Conservation (phyloP, 2,888 invertebrate species). For the Cephus runcator region DNA sequence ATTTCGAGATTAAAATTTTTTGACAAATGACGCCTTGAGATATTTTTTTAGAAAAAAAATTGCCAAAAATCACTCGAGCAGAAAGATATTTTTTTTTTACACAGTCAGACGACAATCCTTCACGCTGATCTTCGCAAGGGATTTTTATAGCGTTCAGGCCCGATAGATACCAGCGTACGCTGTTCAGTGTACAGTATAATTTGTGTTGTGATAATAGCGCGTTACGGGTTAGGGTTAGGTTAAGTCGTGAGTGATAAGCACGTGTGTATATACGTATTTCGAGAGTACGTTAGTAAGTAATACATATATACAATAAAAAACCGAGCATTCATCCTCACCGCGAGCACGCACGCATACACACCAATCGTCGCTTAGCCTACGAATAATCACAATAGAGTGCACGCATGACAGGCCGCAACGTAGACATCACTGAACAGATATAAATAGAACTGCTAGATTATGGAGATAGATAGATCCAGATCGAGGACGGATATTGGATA, state of each 20-base stretch:
- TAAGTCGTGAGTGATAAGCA: constrained; percentile 37
- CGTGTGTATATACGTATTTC: neutral
- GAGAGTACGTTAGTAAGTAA: neutral
- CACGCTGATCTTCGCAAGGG: too few species aligned
- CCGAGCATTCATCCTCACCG: neutral
- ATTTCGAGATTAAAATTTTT: too few species aligned
- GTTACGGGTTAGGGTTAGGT: constrained; percentile 48
- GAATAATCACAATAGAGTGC: neutral
- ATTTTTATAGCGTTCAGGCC: too few species aligned
- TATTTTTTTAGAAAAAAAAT: too few species aligned
- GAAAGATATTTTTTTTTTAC: too few species aligned
- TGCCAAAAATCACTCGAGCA: too few species aligned
- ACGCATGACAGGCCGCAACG: constrained; percentile 1
- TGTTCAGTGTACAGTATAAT: too few species aligned
- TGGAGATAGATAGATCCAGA: neutral
- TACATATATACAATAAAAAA: too few species aligned
- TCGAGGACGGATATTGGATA: constrained; percentile 16
- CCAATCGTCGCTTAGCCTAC: neutral
- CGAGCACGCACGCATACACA: neutral
- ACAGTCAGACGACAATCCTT: too few species aligned
- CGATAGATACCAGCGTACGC: too few species aligned
- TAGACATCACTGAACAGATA: neutral
- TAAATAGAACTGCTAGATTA: neutral
- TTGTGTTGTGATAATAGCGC: constrained; percentile 42
- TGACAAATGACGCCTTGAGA: too few species aligned